A percentile compares a stretch with the other conserved stretches of the same genome.
Evolutionary conservation across 2,797 vertebrate genomes (phyloP).

Genomic region (Anolis apletophallus): DNA sequence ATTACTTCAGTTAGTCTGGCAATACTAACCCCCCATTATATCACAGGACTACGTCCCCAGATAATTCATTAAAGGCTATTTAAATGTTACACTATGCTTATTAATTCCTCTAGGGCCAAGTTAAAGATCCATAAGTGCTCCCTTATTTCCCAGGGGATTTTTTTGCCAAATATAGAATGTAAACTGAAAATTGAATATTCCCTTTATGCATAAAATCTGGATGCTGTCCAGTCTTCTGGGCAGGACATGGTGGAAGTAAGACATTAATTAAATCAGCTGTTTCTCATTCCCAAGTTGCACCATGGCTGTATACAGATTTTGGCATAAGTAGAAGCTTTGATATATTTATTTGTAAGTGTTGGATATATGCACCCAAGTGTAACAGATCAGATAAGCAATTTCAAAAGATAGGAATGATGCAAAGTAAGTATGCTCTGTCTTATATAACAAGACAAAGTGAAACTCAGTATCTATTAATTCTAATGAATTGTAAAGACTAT

Average conservation of each 20-base stretch:
- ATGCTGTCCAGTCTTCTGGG: slow-evolving; percentile 29
- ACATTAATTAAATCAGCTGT: slow-evolving; percentile 20
- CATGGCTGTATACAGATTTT: neutral
- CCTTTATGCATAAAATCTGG: slow-evolving; percentile 28
- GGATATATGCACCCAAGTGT: slow-evolving; percentile 7
- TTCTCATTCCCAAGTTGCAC: neutral
- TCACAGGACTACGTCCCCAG: slow-evolving; percentile 37
- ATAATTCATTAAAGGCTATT: slow-evolving; percentile 57
- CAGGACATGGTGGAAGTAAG: slow-evolving; percentile 19
- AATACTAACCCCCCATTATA: slow-evolving; percentile 23
- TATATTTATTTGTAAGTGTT: slow-evolving; percentile 27
- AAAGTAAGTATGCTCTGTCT: slow-evolving; percentile 4
- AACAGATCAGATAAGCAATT: neutral
- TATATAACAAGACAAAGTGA: neutral
- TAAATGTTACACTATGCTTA: slow-evolving; percentile 50
- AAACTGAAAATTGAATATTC: slow-evolving; percentile 50
- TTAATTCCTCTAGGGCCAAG: slow-evolving; percentile 52
- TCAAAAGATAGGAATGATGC: slow-evolving; percentile 14
- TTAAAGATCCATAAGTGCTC: slow-evolving; percentile 58
- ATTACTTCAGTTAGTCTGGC: slow-evolving; percentile 41
- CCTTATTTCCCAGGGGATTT: slow-evolving; percentile 48
- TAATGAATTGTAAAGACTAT: slow-evolving; percentile 1
- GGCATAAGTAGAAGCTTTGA: slow-evolving; percentile 2
- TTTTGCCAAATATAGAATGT: slow-evolving; percentile 35
- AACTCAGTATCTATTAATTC: slow-evolving; percentile 44